Evolutionary conservation across 2,888 invertebrate genomes (phyloP).

Genomic region (Ellobium chinense): DNA sequence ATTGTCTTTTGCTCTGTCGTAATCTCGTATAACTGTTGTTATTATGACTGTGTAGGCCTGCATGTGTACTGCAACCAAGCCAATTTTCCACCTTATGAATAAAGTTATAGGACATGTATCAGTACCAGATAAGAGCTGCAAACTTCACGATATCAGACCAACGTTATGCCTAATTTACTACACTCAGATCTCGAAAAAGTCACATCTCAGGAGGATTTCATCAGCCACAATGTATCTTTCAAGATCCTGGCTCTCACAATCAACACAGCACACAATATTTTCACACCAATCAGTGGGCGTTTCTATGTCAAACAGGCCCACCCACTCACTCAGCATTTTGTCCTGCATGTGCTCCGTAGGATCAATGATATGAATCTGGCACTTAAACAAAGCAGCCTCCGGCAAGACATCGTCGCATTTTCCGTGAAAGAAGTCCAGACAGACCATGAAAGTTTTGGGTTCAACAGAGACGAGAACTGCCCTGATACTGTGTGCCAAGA

Average conservation of each 20-base stretch:
- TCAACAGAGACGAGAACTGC: slow-evolving; percentile 9
- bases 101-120: no score
- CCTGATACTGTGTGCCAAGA: slow-evolving; percentile 15
- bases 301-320: not conserved
- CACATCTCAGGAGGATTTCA: not conserved
- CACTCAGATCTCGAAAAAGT: slow-evolving; percentile 4
- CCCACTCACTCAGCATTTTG: not conserved
- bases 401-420: not conserved
- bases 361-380: not conserved
- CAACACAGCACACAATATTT: not conserved
- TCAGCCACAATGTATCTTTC: not conserved
- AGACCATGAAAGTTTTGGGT: not conserved
- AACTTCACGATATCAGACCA: no score
- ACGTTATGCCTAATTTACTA: no score
- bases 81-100: no score
- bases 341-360: not conserved
- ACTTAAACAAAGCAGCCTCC: not conserved
- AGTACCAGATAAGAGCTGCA: no score
- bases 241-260: not conserved
- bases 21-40: no score
- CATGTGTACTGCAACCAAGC: no score
- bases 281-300: not conserved
- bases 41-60: no score
- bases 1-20: no score
- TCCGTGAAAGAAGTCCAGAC: slow-evolving; percentile 17